Base-by-base conservation (phyloP, 2,113 vertebrate genomes). In the Chitala chitala region DNA sequence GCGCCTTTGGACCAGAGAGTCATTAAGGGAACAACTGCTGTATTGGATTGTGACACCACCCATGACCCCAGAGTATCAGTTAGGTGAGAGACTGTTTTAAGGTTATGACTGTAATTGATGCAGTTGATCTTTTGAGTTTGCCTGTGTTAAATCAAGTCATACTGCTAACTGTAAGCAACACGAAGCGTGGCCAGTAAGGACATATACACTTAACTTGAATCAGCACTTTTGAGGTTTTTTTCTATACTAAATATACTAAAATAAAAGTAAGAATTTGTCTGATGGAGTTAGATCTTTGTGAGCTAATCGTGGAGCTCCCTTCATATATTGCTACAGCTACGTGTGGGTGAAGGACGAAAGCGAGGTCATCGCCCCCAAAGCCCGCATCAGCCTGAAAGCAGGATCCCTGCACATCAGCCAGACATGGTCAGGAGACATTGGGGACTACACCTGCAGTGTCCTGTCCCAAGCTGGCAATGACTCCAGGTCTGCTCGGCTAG, bases 351-450 rank as follows among this genome's bases (percentile, higher is more conserved):
- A 97, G 75, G 91, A 95, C 56, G 85, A 82, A 0, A 26, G 77
- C 20, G 65, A 83, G 0, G 88, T 97, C 75, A 87, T 84, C 42
- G 87, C 91, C 0, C 83, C 90, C 71, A 94, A 91, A 13, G 94
- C 93, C 4, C 90, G 96, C 71, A 86, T 96, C 8, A 87, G 88
- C 0, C 80, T 95, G 0, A 91, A 90, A 36, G 92, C 90, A 0
- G 95, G 96, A 13, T 92, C 91, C 17, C 94, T 98, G 42, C 86
- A 93, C 40, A 96, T 98, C 77, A 94, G 93, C 82, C 96, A 98
- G 84, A 98, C 96, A 0, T 98, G 96, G 96, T 98, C 96, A 0
- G 96, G 96, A 0, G 96, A 98, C 89, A 98, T 98, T 0, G 96
- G 96, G 0, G 94, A 98, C 82, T 98, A 98, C 76, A 96, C 93